Percentiles rank a stretch among this genome's conserved stretches.
phyloP scores from a whole-genome alignment of 2,888 invertebrate species.

The Diloba caeruleocephala region DNA sequence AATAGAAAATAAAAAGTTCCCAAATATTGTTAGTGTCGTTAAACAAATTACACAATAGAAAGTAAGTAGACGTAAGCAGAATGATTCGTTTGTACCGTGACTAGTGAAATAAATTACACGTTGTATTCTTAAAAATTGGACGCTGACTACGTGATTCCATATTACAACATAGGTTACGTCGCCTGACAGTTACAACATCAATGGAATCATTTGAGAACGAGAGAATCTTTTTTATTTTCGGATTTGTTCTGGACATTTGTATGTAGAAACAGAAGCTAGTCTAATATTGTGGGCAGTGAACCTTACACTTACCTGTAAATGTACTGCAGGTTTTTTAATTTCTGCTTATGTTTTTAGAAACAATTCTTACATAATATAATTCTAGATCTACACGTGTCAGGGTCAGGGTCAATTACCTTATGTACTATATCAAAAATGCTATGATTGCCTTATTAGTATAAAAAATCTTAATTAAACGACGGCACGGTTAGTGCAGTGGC shows the following conservation, averaged over 20 bases:
- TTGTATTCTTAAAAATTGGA: constrained; percentile 59
- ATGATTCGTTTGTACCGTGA: constrained; percentile 53
- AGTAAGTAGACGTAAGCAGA: constrained; percentile 39
- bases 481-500: too few species aligned
- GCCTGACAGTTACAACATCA: constrained; percentile 49
- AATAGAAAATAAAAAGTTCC: constrained; percentile 7
- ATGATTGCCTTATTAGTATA: too few species aligned
- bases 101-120: constrained; percentile 62
- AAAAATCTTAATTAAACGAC: too few species aligned
- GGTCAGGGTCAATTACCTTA: too few species aligned
- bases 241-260: constrained; percentile 40
- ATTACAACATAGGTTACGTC: constrained; percentile 56
- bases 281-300: neutral
- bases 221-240: constrained; percentile 19
- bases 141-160: constrained; percentile 53
- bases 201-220: constrained; percentile 37
- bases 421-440: too few species aligned
- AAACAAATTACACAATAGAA: constrained; percentile 37
- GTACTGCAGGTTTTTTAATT: too few species aligned
- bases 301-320: constrained; percentile 9
- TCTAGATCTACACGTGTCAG: too few species aligned
- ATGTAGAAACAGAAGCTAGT: constrained; percentile 1
- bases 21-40: constrained; percentile 21
- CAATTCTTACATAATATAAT: too few species aligned
- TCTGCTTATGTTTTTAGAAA: neutral